A percentile compares a stretch with the other conserved stretches of the same genome.
phyloP scores from a whole-genome alignment of 2,888 invertebrate species.

The Nomada fabriciana region DNA sequence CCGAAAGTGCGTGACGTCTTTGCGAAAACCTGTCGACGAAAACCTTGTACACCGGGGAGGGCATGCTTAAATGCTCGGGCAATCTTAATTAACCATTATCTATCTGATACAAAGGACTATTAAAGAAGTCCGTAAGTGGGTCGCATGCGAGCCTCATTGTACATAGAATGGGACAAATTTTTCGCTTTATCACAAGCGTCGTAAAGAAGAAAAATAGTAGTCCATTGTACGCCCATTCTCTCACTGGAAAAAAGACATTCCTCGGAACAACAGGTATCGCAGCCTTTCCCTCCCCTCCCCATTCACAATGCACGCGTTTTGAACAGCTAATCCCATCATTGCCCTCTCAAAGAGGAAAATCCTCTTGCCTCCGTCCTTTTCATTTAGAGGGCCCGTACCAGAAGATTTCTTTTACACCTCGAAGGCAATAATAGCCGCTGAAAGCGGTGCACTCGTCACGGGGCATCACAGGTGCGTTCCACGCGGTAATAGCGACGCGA shows the following conservation, averaged over 20 bases:
- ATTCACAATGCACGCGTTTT: conserved; percentile 33
- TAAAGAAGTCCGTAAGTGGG: neutral
- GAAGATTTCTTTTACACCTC: conserved; percentile 28
- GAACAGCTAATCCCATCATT: conserved; percentile 53
- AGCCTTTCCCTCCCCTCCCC: conserved; percentile 2
- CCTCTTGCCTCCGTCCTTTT: conserved; percentile 57
- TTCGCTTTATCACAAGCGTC: neutral
- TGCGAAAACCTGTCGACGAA: conserved; percentile 19
- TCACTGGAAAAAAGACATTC: conserved; percentile 18
- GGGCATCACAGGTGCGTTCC: conserved; percentile 43
- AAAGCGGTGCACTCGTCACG: conserved; percentile 22
- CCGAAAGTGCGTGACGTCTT: conserved; percentile 46
- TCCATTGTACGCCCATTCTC: conserved; percentile 6
- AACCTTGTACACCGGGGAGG: neutral
- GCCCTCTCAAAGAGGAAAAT: conserved; percentile 49
- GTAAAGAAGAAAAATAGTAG: conserved; percentile 1
- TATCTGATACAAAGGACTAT: no score
- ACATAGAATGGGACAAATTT: neutral
- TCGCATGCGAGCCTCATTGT: neutral
- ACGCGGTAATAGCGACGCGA: conserved; percentile 33
- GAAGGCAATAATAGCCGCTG: conserved; percentile 22
- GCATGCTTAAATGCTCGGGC: neutral
- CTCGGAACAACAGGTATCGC: conserved; percentile 52
- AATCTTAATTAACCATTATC: conserved; percentile 2
- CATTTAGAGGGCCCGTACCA: conserved; percentile 40